A percentile compares a stretch with the other conserved stretches of the same genome.
Evolutionary conservation across 2,888 invertebrate genomes (phyloP).

Genomic region (Scotopteryx bipunctaria): DNA sequence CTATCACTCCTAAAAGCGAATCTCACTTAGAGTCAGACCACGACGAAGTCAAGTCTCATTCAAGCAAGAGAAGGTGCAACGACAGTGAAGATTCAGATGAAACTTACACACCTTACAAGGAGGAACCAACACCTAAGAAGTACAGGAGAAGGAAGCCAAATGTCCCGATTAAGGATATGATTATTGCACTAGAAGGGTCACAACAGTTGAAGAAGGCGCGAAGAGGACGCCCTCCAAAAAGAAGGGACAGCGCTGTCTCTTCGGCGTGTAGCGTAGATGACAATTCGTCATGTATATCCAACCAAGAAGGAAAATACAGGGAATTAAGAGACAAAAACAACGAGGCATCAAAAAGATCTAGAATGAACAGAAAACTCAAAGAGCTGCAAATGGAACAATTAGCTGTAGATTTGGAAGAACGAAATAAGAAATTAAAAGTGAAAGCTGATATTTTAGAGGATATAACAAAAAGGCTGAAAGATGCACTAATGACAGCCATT

Average conservation of each 20-base stretch:
- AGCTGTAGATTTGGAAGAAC: slow-evolving; percentile 82
- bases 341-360: slow-evolving; percentile 89
- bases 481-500: slow-evolving; percentile 86
- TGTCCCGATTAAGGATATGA: slow-evolving; percentile 72
- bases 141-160: slow-evolving; percentile 66
- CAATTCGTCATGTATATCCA: slow-evolving; percentile 65
- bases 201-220: slow-evolving; percentile 67
- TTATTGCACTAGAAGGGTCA: slow-evolving; percentile 67
- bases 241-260: slow-evolving; percentile 73
- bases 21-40: slow-evolving; percentile 69
- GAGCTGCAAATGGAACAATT: slow-evolving; percentile 79
- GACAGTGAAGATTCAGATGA: slow-evolving; percentile 76
- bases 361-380: slow-evolving; percentile 87
- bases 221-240: slow-evolving; percentile 82
- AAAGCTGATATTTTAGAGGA: slow-evolving; percentile 87
- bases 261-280: slow-evolving; percentile 73
- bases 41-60: slow-evolving; percentile 56
- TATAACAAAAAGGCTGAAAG: slow-evolving; percentile 86
- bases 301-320: slow-evolving; percentile 83
- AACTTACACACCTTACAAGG: slow-evolving; percentile 67
- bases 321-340: slow-evolving; percentile 90
- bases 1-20: slow-evolving; percentile 73
- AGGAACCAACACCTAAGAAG: slow-evolving; percentile 59
- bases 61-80: slow-evolving; percentile 53
- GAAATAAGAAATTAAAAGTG: slow-evolving; percentile 85